phyloP scores from a whole-genome alignment of 1,140 invertebrate species.

The Zaprionus vittiger region DNA sequence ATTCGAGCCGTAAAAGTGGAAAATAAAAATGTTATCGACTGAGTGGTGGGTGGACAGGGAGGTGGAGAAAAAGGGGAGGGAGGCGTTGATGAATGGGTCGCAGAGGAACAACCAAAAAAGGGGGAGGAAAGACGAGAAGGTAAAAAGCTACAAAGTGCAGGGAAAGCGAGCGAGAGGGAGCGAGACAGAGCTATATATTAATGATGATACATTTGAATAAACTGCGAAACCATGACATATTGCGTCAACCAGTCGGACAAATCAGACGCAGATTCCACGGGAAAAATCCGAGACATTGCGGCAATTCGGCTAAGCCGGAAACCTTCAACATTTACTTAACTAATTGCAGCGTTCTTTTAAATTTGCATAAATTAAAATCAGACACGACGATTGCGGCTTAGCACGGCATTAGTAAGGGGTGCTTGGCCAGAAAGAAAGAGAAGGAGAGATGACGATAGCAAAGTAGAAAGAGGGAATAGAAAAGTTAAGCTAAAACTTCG shows the following conservation, averaged over 20 bases:
- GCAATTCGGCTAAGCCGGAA: slow-evolving; percentile 49
- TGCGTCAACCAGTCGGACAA: slow-evolving; percentile 58
- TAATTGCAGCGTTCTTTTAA: slow-evolving; percentile 70
- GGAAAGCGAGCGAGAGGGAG: slow-evolving; percentile 16
- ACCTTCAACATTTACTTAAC: slow-evolving; percentile 74
- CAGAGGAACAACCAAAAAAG: slow-evolving; percentile 40
- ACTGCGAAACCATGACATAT: slow-evolving; percentile 75
- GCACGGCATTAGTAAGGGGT: slow-evolving; percentile 26
- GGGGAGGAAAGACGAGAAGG: slow-evolving; percentile 14
- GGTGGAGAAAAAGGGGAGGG: background rate
- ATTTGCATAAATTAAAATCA: slow-evolving; percentile 66
- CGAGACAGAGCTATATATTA: slow-evolving; percentile 43
- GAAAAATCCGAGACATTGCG: slow-evolving; percentile 48
- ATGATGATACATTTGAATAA: slow-evolving; percentile 69
- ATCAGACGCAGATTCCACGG: slow-evolving; percentile 37
- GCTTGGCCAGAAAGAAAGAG: background rate
- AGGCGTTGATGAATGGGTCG: slow-evolving; percentile 59
- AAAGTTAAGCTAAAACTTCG: background rate
- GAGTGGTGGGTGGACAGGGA: background rate
- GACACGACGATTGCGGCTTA: slow-evolving; percentile 40
- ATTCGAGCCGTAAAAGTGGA: slow-evolving; percentile 75
- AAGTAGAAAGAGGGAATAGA: background rate
- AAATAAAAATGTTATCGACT: slow-evolving; percentile 71
- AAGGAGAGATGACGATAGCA: background rate
- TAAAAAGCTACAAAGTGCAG: background rate